Evolutionary conservation across 2,797 vertebrate species (phyloP).

Genomic region (Alauda arvensis): DNA sequence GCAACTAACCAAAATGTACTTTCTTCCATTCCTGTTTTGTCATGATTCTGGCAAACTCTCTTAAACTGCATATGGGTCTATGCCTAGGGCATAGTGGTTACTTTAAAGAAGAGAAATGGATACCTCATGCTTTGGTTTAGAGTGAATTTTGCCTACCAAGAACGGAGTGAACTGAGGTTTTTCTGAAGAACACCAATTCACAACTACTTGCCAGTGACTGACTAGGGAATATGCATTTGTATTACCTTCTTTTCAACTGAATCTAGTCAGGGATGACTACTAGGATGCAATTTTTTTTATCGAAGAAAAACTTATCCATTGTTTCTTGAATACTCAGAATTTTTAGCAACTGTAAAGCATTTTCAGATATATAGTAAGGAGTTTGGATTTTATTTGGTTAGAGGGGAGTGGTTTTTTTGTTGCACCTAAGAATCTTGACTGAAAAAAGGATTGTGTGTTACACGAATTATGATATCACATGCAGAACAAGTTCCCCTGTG

Average conservation of each 20-base stretch:
- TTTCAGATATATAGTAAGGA: background rate
- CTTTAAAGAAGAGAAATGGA: background rate
- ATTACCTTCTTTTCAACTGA: background rate
- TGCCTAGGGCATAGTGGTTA: background rate
- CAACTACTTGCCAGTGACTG: background rate
- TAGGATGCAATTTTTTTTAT: background rate
- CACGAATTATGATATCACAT: background rate
- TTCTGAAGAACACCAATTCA: background rate
- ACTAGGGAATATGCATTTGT: background rate
- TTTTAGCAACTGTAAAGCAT: background rate
- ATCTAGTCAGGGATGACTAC: background rate
- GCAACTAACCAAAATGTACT: background rate
- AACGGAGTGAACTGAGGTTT: background rate
- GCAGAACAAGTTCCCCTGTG: background rate
- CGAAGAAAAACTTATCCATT: background rate
- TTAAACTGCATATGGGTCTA: background rate
- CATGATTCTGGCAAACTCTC: background rate
- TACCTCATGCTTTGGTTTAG: background rate
- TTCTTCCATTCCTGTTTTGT: background rate
- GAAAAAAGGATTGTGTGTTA: rapidly evolving
- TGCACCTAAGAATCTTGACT: background rate
- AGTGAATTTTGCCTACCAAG: background rate
- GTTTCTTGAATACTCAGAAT: background rate
- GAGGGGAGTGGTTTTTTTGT: background rate
- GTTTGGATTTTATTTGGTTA: background rate